Base-by-base conservation (phyloP, 2,888 invertebrate species). In the Aporophyla nigra region DNA sequence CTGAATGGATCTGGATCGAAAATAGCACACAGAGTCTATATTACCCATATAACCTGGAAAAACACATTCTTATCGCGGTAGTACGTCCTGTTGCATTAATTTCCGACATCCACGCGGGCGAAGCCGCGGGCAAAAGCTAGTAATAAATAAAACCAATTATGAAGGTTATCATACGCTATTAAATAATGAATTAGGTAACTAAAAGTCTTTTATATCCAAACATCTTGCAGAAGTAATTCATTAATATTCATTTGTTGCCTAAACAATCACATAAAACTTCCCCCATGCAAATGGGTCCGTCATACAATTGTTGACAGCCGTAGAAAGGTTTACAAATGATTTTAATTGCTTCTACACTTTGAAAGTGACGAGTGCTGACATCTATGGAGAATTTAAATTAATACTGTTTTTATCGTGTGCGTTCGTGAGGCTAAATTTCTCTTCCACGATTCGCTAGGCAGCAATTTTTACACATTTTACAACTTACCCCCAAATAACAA, bases 271-370 rank as follows among this genome's bases (percentile, higher is more conserved):
- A 80, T 56, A 67, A 63, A 76, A 73, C 59, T 77, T 69, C 76
- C 89, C 88, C 86, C 75, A 89, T 84, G 85, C 82, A 89, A 85
- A 87, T 87, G 69, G 5, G 24, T 62, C 33, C 76, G 73, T 71
- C 68, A 77, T 83, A 73, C 74, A 82, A 87, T 79, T 86, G 86
- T 74, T 87, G 93, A 93, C 90, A 90, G 71, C 81, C 92, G 88
- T 91, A 69, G 82, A 79, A 84, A 88, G 89, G 84, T 73, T 78
- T 78, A 85, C 75, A 88, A 91, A 90, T 86, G 70, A 81, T 90
- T 91, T 89, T 92, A 92, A 93, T 92, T 93, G 90, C 90, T 81
- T 81, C 82, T 75, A 76, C 85, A 63, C 71, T 81, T 80, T 68
- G 53, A 83, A 78, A 77, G 71, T 71, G 83, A 87, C 78, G 83